Percentiles rank a stretch among this genome's conserved stretches.
phyloP scores from a whole-genome alignment of 2,797 vertebrate genomes.

The Hemitrygon akajei region DNA sequence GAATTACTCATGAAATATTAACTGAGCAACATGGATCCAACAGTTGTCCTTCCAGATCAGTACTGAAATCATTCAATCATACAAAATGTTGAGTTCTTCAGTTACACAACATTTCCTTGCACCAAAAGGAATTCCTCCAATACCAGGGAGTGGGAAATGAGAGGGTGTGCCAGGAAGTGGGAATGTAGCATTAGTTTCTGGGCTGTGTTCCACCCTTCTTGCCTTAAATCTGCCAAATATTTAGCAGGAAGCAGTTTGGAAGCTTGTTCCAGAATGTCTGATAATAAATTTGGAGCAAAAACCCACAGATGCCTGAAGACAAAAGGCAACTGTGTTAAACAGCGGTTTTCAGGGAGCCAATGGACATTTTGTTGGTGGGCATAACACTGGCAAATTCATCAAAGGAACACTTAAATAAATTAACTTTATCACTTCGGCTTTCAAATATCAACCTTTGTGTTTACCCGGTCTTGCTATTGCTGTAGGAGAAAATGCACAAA shows the following conservation, averaged over 20 bases:
- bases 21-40: not conserved
- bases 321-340: too few species aligned
- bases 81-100: not conserved
- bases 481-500: conserved; percentile 47
- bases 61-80: not conserved
- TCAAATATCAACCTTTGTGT: not conserved
- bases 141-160: not conserved
- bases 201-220: not conserved
- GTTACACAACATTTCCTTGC: not conserved
- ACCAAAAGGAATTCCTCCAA: not conserved
- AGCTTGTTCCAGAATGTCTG: not conserved
- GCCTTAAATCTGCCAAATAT: not conserved
- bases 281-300: not conserved
- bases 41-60: not conserved
- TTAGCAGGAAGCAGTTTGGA: not conserved
- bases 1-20: too few species aligned
- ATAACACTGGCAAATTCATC: too few species aligned
- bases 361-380: too few species aligned
- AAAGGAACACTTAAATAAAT: too few species aligned
- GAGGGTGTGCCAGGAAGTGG: not conserved
- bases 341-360: too few species aligned
- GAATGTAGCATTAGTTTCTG: not conserved
- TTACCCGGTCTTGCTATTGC: not conserved
- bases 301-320: not conserved
- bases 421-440: not conserved